Conservation (phyloP, 2,797 vertebrate species). For the Coranthus polyacanthus region DNA sequence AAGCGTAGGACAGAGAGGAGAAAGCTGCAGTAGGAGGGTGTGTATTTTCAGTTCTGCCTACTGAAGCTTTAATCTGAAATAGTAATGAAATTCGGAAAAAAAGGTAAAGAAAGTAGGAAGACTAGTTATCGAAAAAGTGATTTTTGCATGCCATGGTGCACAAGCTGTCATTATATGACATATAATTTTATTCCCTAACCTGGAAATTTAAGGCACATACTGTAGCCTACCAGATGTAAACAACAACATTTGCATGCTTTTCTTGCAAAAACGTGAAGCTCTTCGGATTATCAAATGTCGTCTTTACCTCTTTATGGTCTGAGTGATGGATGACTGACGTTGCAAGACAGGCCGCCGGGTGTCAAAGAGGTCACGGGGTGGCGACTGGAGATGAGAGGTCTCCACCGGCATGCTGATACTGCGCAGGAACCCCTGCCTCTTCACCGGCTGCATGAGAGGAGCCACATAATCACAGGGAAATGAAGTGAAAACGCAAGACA, state of each 20-base stretch:
- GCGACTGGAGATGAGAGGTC: conserved; percentile 87
- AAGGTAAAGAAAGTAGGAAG: conserved; percentile 40
- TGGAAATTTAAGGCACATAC: not conserved
- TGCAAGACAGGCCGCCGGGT: conserved; percentile 89
- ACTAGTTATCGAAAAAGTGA: too few species aligned
- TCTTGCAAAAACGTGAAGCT: not conserved
- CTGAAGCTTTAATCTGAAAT: conserved; percentile 40
- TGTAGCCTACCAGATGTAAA: not conserved
- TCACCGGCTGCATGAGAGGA: conserved; percentile 81
- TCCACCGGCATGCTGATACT: conserved; percentile 97
- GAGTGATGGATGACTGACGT: conserved; percentile 96
- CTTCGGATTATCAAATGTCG: not conserved
- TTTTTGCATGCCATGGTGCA: conserved; percentile 22
- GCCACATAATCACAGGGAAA: not conserved
- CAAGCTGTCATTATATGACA: conserved; percentile 5
- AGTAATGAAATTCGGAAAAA: conserved; percentile 46
- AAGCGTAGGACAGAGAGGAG: too few species aligned
- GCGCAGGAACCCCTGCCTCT: conserved; percentile 92
- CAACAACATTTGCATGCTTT: conserved; percentile 1
- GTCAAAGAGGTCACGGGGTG: conserved; percentile 85
- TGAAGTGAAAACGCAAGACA: not conserved
- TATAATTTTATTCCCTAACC: conserved; percentile 10
- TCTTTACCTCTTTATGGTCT: conserved; percentile 95
- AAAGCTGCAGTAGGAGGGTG: too few species aligned
- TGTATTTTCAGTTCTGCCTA: too few species aligned